These are phyloP conservation scores for Epistrophe eligans DNA, from an alignment of 2,888 invertebrate genomes.

Conservation along the genomic window DNA sequence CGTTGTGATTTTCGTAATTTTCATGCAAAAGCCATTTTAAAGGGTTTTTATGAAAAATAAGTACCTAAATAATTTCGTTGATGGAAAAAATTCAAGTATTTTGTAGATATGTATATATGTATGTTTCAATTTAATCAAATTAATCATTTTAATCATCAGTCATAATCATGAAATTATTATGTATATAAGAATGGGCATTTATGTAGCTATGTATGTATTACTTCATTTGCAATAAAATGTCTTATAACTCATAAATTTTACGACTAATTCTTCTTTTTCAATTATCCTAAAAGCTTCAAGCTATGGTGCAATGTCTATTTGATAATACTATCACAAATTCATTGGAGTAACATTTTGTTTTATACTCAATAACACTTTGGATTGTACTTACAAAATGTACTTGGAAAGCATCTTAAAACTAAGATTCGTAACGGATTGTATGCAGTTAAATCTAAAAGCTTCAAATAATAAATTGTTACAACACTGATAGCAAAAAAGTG, in stretches of 20 bases:
- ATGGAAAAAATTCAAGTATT: too few species aligned
- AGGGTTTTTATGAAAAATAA: too few species aligned
- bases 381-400: too few species aligned
- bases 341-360: background rate
- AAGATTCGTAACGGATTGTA: background rate
- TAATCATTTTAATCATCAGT: too few species aligned
- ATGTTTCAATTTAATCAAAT: too few species aligned
- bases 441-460: background rate
- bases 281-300: constrained; percentile 27
- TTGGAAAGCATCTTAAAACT: constrained; percentile 4
- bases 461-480: background rate
- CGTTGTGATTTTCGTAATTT: too few species aligned
- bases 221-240: background rate
- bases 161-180: background rate
- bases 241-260: background rate
- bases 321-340: background rate
- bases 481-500: background rate
- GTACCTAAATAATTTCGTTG: too few species aligned
- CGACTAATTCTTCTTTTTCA: background rate
- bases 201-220: background rate
- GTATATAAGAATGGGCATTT: background rate
- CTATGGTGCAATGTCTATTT: background rate
- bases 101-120: too few species aligned
- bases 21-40: too few species aligned
- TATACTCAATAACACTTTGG: background rate